Percentiles rank a stretch among this genome's conserved stretches.
Conservation (phyloP, 2,888 invertebrate genomes). For the Meandrusa payeni region DNA sequence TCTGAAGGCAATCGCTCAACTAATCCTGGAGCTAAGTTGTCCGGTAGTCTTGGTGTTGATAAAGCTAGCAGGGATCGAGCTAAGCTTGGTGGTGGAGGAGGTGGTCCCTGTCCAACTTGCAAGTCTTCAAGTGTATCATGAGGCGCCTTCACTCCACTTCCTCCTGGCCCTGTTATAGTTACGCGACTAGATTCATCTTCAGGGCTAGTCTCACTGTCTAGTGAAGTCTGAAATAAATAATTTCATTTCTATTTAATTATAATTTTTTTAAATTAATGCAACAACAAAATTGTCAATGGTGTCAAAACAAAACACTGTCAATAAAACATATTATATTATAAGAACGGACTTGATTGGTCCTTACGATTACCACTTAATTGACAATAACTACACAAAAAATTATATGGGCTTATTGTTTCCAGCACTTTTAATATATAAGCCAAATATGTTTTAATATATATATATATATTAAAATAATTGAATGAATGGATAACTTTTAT, state of each 20-base stretch:
- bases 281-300: background rate
- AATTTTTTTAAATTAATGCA: too few relatives aligned
- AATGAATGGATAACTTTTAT: too few relatives aligned
- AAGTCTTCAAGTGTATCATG: constrained; percentile 35
- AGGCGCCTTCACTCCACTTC: constrained; percentile 45
- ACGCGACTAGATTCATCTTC: constrained; percentile 67
- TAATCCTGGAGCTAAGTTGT: constrained; percentile 81
- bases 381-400: too few relatives aligned
- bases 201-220: constrained; percentile 72
- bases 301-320: too few relatives aligned
- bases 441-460: too few relatives aligned
- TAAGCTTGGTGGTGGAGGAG: constrained; percentile 77
- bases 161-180: constrained; percentile 55
- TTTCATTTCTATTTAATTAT: too few relatives aligned
- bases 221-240: constrained; percentile 50
- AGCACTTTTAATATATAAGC: too few relatives aligned
- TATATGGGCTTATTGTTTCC: too few relatives aligned
- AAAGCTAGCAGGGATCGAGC: constrained; percentile 82
- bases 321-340: too few relatives aligned
- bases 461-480: too few relatives aligned
- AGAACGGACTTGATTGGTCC: too few relatives aligned
- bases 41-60: constrained; percentile 80
- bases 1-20: constrained; percentile 87
- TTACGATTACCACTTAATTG: too few relatives aligned
- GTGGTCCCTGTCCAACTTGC: constrained; percentile 49